Conservation (phyloP, 2,113 vertebrate species). For the Agapornis roseicollis region DNA sequence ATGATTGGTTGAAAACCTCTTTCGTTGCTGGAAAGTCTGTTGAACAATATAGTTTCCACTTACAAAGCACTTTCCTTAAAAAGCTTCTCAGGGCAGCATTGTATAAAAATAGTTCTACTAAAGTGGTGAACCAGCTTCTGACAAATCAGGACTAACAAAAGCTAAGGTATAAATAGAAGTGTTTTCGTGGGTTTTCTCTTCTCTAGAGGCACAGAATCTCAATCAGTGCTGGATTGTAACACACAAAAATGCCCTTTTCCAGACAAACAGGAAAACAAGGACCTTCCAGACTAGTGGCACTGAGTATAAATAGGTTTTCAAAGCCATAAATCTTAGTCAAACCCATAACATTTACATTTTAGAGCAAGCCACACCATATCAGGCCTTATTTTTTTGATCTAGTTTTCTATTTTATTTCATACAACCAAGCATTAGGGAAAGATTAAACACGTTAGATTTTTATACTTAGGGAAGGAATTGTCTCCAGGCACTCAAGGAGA, state of each 20-base stretch:
- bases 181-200: constrained; percentile 47
- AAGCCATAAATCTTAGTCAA: constrained; percentile 1
- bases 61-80: constrained; percentile 74
- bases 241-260: constrained; percentile 63
- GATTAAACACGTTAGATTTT: neutral
- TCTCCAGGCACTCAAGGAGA: constrained; percentile 12
- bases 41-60: constrained; percentile 68
- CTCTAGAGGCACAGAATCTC: constrained; percentile 27
- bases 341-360: neutral
- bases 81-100: constrained; percentile 46
- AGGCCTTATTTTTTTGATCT: neutral
- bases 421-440: neutral
- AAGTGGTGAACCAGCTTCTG: constrained; percentile 69
- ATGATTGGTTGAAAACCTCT: constrained; percentile 54
- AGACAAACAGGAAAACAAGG: constrained; percentile 45
- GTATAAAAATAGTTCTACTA: constrained; percentile 70
- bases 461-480: constrained; percentile 5
- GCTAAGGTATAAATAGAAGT: constrained; percentile 68
- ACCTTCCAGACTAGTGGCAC: neutral
- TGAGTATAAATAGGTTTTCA: constrained; percentile 32
- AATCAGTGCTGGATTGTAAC: constrained; percentile 16
- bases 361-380: neutral
- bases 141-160: constrained; percentile 69
- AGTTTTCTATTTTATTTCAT: neutral
- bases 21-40: constrained; percentile 57